phyloP scores from a whole-genome alignment of 2,113 vertebrate species.

The Centropus bengalensis region DNA sequence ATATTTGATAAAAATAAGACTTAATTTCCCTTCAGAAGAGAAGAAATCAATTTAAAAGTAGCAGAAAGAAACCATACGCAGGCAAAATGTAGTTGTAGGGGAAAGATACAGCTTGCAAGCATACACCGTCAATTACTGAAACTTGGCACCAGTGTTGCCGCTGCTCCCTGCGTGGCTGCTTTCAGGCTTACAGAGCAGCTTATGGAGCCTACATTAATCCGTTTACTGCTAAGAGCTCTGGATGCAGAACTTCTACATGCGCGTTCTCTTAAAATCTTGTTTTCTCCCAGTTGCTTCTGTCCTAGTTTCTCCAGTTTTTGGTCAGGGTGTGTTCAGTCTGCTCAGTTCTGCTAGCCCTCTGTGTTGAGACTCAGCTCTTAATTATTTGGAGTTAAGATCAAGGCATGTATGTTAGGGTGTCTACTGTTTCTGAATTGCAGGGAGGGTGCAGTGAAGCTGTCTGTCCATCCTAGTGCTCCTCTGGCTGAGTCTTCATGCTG shows the following conservation, averaged over 20 bases:
- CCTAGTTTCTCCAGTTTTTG: neutral
- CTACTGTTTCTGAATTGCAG: neutral
- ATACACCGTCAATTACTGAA: conserved; percentile 4
- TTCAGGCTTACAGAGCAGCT: neutral
- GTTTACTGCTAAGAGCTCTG: neutral
- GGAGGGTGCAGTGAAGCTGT: fast-evolving
- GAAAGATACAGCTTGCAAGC: neutral
- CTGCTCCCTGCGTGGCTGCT: neutral
- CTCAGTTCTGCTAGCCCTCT: neutral
- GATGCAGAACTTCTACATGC: neutral
- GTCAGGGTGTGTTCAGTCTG: neutral
- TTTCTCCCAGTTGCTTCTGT: fast-evolving
- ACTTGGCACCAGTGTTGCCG: conserved; percentile 29
- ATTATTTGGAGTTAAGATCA: neutral
- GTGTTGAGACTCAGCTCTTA: neutral
- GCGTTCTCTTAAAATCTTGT: neutral
- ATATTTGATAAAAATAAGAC: conserved; percentile 61
- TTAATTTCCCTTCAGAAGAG: neutral
- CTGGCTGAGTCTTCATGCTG: neutral
- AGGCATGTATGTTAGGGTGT: neutral
- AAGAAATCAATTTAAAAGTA: conserved; percentile 28
- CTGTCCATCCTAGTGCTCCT: neutral
- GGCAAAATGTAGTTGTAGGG: neutral
- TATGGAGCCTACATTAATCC: neutral
- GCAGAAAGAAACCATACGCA: conserved; percentile 23